Evolutionary conservation across 2,113 vertebrate genomes (phyloP), one percentile per base, ranked within the genome.

Genomic region (Lepisosteus oculatus): DNA sequence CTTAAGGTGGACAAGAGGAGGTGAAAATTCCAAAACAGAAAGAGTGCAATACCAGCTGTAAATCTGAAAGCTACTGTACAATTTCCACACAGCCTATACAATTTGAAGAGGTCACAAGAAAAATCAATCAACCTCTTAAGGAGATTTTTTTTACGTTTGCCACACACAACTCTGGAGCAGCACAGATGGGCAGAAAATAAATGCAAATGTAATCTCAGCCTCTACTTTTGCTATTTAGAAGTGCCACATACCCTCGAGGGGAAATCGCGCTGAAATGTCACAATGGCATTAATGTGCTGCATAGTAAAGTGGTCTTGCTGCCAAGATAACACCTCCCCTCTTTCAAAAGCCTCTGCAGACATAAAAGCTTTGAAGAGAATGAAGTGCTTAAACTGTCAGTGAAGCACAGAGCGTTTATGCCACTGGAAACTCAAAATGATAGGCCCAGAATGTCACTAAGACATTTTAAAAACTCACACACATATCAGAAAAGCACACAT

Each of bases 61-160:
- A 13, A 59, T 6, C 1, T n/a, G 3, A 59, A 59, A 59, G 5
- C 14, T 4, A n/a, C 15, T 17, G 15, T 17, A 17, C 57, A 13
- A n/a, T 13, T 59, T 59, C 57, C 12, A 13, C 57, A 59, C 57
- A n/a, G 4, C 57, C 57, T n/a, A 5, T 59, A 59, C 6, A 59
- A n/a, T 59, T 14, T 59, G 57, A 59, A n/a, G 57, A 59, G 57
- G 57, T 2, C 57, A 59, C 57, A 5, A 29, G 29, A 29, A n/a
- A 59, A 59, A 59, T 59, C 14, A 59, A 59, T 59, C 57, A 59
- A 59, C 57, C 57, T 59, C 57, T 59, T n/a, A 6, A 15, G 57
- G 57, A 6, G 57, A n/a, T 59, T 59, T n/a, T 59, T 29, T 5
- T 13, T 13, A 59, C 9, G 13, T 59, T 51, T 51, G 47, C 13